Percentiles rank a stretch among this genome's conserved stretches.
These are phyloP conservation scores for Brachypterus glaber DNA, from an alignment of 2,888 invertebrate genomes.

Conservation along the genomic window DNA sequence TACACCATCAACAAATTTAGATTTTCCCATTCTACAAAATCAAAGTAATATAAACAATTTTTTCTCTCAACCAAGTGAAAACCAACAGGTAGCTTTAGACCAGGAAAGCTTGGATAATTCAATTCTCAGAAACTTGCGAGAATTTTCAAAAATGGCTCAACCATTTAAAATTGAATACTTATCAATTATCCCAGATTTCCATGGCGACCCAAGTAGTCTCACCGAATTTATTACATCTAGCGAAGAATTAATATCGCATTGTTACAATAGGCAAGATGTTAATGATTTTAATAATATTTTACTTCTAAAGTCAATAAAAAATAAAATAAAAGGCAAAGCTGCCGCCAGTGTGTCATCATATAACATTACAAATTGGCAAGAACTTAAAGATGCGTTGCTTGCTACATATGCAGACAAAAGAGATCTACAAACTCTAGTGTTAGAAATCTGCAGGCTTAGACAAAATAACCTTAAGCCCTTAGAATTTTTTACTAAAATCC, in stretches of 20 bases:
- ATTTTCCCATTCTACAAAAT: too few relatives aligned
- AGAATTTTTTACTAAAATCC: not conserved
- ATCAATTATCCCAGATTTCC: not conserved
- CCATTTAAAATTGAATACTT: not conserved
- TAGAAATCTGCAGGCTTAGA: not conserved
- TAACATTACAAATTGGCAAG: too few relatives aligned
- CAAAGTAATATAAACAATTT: too few relatives aligned
- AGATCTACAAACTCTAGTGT: constrained; percentile 2
- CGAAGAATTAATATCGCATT: not conserved
- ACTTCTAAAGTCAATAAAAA: not conserved
- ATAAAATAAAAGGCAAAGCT: not conserved
- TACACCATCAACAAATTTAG: too few relatives aligned
- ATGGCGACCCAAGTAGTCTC: not conserved
- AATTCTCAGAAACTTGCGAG: too few relatives aligned
- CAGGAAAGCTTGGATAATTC: too few relatives aligned
- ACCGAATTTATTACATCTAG: not conserved
- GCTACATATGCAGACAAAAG: not conserved
- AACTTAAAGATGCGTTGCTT: too few relatives aligned
- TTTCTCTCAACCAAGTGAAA: too few relatives aligned
- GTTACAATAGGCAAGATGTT: not conserved
- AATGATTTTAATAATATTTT: not conserved
- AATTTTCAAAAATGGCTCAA: too few relatives aligned
- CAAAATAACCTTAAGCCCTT: not conserved
- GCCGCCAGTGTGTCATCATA: not conserved
- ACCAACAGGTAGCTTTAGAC: too few relatives aligned